Percentiles rank a stretch among this genome's conserved stretches.
These are phyloP conservation scores for Scomber japonicus DNA, from an alignment of 2,113 vertebrate species.

Conservation along the genomic window DNA sequence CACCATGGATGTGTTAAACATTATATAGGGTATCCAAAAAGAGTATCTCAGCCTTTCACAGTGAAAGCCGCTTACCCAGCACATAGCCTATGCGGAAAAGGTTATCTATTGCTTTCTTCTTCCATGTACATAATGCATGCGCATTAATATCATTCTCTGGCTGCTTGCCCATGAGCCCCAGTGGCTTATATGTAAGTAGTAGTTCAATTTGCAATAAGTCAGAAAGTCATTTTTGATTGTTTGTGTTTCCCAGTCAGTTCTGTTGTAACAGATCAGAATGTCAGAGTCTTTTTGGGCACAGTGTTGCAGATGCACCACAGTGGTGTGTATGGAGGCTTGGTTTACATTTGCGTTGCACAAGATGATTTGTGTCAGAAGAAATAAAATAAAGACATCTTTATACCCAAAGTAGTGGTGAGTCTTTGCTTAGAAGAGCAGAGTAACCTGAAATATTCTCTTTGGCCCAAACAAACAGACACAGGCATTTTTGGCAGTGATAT, in stretches of 20 bases:
- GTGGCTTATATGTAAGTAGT: constrained; percentile 1
- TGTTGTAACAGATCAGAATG: not conserved
- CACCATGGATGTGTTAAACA: constrained; percentile 14
- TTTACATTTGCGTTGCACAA: not conserved
- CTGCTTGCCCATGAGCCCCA: constrained; percentile 4
- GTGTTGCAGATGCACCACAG: not conserved
- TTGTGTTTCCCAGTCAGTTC: not conserved
- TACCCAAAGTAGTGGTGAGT: not conserved
- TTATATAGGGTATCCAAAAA: not conserved
- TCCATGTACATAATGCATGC: constrained; percentile 19
- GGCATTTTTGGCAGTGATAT: constrained; percentile 46
- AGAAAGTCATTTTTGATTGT: not conserved
- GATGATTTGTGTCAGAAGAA: constrained; percentile 7
- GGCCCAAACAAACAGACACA: constrained; percentile 41
- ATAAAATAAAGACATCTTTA: not conserved
- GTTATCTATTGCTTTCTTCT: not conserved
- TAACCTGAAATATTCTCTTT: constrained; percentile 27
- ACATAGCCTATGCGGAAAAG: constrained; percentile 22
- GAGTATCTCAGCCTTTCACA: not conserved
- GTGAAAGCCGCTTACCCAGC: constrained; percentile 38
- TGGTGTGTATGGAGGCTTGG: not conserved
- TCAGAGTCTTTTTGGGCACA: not conserved
- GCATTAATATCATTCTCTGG: constrained; percentile 13
- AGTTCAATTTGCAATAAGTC: no score
- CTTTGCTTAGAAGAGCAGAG: not conserved